phyloP scores from a whole-genome alignment of 1,140 invertebrate species.

The Listronotus oregonensis region DNA sequence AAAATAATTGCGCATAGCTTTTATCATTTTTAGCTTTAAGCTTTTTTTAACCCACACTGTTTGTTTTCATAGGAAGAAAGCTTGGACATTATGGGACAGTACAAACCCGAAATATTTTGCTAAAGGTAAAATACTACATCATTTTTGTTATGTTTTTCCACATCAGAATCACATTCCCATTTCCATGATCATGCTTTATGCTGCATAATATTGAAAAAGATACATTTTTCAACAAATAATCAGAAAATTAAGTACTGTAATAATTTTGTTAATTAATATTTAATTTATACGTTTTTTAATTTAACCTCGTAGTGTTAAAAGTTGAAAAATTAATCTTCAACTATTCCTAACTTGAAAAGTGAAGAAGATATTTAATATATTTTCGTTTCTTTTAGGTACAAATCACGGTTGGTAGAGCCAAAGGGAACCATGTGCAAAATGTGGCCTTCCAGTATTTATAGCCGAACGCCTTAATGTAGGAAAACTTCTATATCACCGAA shows the following conservation, averaged over 20 bases:
- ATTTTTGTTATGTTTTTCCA: neutral
- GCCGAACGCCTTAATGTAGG: slow-evolving; percentile 85
- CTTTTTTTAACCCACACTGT: slow-evolving; percentile 54
- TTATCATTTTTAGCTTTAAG: slow-evolving; percentile 23
- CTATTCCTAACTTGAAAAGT: too few relatives aligned
- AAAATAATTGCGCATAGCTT: slow-evolving; percentile 35
- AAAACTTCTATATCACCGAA: slow-evolving; percentile 84
- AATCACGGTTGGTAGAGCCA: slow-evolving; percentile 45
- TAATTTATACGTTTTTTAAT: too few relatives aligned
- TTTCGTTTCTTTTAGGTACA: slow-evolving; percentile 37
- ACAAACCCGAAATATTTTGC: slow-evolving; percentile 84
- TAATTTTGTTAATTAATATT: too few relatives aligned
- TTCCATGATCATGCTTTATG: slow-evolving; percentile 5
- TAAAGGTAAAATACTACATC: slow-evolving; percentile 68
- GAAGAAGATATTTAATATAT: too few relatives aligned
- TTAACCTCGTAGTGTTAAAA: neutral
- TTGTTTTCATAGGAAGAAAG: slow-evolving; percentile 76
- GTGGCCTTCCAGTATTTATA: slow-evolving; percentile 85
- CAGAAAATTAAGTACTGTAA: too few relatives aligned
- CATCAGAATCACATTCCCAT: neutral
- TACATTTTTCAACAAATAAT: too few relatives aligned
- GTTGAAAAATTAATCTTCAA: slow-evolving; percentile 1
- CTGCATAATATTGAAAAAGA: neutral
- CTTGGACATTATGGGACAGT: slow-evolving; percentile 82
- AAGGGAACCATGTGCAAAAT: slow-evolving; percentile 81